Conservation (phyloP, 2,888 invertebrate species). For the Drosophila formosana region DNA sequence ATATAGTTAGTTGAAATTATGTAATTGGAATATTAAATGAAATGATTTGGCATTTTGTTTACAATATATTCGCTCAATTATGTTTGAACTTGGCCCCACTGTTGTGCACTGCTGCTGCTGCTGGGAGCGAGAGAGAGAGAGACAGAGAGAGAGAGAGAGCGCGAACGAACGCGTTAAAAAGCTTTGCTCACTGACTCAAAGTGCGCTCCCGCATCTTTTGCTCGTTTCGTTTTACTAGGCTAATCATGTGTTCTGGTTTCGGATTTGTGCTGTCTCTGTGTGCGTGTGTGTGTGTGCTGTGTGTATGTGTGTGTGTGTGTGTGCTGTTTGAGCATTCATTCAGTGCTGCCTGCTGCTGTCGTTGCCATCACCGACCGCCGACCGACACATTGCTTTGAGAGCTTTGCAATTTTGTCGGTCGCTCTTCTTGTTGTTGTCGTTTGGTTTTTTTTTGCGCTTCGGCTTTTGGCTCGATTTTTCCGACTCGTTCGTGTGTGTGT, state of each 20-base stretch:
- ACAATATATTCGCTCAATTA: neutral
- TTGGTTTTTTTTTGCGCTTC: slow-evolving; percentile 39
- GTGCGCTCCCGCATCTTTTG: slow-evolving; percentile 50
- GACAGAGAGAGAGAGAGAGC: too few species aligned
- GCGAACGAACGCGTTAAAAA: slow-evolving; percentile 23
- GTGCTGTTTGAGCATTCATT: slow-evolving; percentile 79
- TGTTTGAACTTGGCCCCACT: slow-evolving; percentile 8
- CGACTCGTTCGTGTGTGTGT: slow-evolving; percentile 7
- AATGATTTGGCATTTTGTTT: too few species aligned
- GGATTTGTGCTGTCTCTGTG: slow-evolving; percentile 68
- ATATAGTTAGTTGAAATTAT: neutral
- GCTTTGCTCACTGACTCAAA: slow-evolving; percentile 37
- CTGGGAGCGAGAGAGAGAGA: neutral
- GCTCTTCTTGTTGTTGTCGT: slow-evolving; percentile 38
- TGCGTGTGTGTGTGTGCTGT: slow-evolving; percentile 8
- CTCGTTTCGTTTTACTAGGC: slow-evolving; percentile 79
- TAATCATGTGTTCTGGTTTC: slow-evolving; percentile 84
- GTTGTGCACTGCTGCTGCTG: slow-evolving; percentile 4
- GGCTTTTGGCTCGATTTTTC: slow-evolving; percentile 27
- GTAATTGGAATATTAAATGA: neutral
- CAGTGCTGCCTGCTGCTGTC: slow-evolving; percentile 47
- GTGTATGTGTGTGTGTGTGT: slow-evolving; percentile 21
- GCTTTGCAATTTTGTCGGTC: slow-evolving; percentile 76
- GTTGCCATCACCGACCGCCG: slow-evolving; percentile 6
- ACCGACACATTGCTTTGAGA: slow-evolving; percentile 60